Evolutionary conservation across 2,113 vertebrate species (phyloP).

Genomic region (Serinus canaria): DNA sequence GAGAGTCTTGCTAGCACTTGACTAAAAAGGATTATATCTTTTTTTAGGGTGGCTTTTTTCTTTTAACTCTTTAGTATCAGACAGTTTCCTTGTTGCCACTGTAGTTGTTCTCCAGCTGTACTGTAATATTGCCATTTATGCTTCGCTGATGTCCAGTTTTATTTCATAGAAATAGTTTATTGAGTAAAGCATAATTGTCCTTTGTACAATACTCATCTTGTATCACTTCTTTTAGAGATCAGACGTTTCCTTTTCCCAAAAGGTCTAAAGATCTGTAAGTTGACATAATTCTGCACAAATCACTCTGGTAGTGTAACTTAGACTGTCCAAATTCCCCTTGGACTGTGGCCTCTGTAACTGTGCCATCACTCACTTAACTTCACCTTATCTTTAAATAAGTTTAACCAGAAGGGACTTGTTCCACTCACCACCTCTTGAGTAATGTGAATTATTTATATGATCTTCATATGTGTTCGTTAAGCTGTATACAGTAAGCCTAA

Average conservation of each 20-base stretch:
- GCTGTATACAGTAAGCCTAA: constrained; percentile 73
- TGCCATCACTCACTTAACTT: constrained; percentile 84
- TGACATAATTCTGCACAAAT: constrained; percentile 82
- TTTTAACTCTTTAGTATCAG: not conserved
- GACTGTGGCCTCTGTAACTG: constrained; percentile 78
- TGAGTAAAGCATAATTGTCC: constrained; percentile 57
- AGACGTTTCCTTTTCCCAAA: constrained; percentile 77
- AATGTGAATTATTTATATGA: constrained; percentile 94
- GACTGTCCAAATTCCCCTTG: constrained; percentile 85
- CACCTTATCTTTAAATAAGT: constrained; percentile 87
- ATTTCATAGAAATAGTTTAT: constrained; percentile 44
- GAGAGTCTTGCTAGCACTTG: not conserved
- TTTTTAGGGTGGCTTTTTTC: not conserved
- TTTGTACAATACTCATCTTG: constrained; percentile 69
- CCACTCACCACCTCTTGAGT: constrained; percentile 79
- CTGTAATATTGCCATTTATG: not conserved
- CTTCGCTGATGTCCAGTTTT: constrained; percentile 45
- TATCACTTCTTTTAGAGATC: constrained; percentile 78
- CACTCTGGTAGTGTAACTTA: constrained; percentile 76
- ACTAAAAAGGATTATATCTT: not conserved
- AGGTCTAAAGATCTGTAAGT: constrained; percentile 78
- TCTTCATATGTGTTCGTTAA: constrained; percentile 85
- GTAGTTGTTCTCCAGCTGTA: not conserved
- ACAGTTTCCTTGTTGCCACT: not conserved
- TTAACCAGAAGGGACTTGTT: constrained; percentile 91